A percentile compares a stretch with the other conserved stretches of the same genome.
Evolutionary conservation across 64 coral and sea anemone genomes (phyloP).

Genomic region (Hydrozoanthus tunicans): DNA sequence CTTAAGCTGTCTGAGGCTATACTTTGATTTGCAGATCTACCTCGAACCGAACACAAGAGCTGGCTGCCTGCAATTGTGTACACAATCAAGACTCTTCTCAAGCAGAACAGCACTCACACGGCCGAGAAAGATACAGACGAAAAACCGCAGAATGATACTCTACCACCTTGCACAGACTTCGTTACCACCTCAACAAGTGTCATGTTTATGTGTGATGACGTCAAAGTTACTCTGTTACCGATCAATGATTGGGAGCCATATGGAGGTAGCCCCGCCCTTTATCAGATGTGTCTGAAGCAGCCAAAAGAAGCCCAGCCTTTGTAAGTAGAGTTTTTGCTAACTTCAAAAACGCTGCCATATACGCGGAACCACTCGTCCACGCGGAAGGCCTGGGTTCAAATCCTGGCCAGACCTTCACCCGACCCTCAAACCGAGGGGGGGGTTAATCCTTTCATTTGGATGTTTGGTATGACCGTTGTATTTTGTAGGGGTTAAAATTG

Average conservation of each 20-base stretch:
- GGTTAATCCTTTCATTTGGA: too few species aligned
- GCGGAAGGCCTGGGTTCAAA: too few species aligned
- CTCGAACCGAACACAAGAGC: conserved; percentile 91
- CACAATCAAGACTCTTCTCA: conserved; percentile 88
- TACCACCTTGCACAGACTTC: conserved; percentile 86
- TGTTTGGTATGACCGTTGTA: too few species aligned
- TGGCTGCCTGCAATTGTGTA: conserved; percentile 94
- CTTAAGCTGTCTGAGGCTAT: too few species aligned
- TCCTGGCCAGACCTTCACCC: too few species aligned
- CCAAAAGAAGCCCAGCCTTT: conserved; percentile 79
- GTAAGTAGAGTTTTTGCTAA: conserved; percentile 52
- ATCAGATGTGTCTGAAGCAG: conserved; percentile 84
- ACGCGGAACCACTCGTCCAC: too few species aligned
- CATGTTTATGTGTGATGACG: conserved; percentile 74
- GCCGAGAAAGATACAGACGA: conserved; percentile 42
- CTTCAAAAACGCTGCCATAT: too few species aligned
- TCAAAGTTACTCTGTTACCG: conserved; percentile 71
- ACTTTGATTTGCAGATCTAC: conserved; percentile 70
- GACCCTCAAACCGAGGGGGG: too few species aligned
- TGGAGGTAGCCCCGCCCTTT: conserved; percentile 78
- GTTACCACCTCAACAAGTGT: conserved; percentile 71
- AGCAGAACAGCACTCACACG: conserved; percentile 64
- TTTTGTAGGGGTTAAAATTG: too few species aligned
- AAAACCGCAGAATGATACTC: neutral
- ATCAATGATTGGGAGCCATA: conserved; percentile 93